Percentiles rank a stretch among this genome's conserved stretches.
These are phyloP conservation scores for Cyanoderma ruficeps DNA, from an alignment of 2,113 vertebrate genomes.

Conservation along the genomic window DNA sequence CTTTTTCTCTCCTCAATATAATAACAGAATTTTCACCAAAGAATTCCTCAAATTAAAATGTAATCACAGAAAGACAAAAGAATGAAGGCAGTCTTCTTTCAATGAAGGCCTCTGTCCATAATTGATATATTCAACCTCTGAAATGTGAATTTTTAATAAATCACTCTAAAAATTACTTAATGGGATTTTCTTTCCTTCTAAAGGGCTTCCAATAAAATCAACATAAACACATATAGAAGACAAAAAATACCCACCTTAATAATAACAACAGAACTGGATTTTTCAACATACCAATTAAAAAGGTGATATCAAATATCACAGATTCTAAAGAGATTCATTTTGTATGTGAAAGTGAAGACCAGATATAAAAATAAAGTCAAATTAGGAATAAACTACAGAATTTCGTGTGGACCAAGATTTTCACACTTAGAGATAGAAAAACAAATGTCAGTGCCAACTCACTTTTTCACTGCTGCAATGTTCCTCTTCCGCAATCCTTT, in stretches of 20 bases:
- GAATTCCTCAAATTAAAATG: neutral
- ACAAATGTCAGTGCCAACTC: neutral
- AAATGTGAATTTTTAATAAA: neutral
- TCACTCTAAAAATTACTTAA: neutral
- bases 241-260: fast-evolving
- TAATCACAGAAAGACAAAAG: neutral
- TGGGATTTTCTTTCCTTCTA: neutral
- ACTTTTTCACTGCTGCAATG: constrained; percentile 74
- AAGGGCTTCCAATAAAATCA: neutral
- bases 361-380: neutral
- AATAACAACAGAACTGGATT: neutral
- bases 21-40: neutral
- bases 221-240: neutral
- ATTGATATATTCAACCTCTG: neutral
- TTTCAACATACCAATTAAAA: neutral
- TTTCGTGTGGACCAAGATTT: neutral
- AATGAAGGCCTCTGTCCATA: neutral
- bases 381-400: neutral
- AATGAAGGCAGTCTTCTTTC: neutral
- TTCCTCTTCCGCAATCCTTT: constrained; percentile 57
- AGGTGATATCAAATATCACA: neutral
- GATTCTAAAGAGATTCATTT: neutral
- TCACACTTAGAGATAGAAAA: neutral
- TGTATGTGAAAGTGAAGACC: neutral
- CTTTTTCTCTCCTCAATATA: neutral